A percentile compares a stretch with the other conserved stretches of the same genome.
Evolutionary conservation across 35 echinoderm and acorn worm genomes (phyloP).

Genomic region (Holothuria glaberrima): DNA sequence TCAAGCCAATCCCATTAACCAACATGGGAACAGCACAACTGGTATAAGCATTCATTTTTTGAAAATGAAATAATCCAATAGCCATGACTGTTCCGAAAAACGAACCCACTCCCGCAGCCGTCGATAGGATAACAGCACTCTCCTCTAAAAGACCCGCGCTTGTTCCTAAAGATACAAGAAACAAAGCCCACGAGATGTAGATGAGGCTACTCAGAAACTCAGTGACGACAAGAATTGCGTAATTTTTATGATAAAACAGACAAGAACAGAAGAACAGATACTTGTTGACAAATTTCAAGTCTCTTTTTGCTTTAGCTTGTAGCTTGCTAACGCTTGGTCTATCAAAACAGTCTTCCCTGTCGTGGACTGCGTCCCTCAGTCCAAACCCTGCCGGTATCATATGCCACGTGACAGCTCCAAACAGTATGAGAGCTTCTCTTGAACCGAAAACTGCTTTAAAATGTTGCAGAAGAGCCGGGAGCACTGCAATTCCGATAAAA

Average conservation of each 20-base stretch:
- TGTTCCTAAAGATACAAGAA: background rate
- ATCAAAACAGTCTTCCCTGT: no score
- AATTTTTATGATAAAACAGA: background rate
- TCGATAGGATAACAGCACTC: background rate
- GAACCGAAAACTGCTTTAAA: background rate
- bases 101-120: background rate
- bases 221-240: background rate
- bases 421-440: background rate
- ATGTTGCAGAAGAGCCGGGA: background rate
- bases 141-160: background rate
- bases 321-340: no score
- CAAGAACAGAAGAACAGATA: background rate
- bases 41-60: no score
- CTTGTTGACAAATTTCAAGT: no score
- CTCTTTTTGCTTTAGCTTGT: no score
- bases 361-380: background rate
- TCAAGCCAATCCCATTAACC: no score
- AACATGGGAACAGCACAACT: no score
- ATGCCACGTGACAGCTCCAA: background rate
- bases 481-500: background rate
- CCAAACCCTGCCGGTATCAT: background rate
- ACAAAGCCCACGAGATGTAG: background rate
- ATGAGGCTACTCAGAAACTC: background rate
- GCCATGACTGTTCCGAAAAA: background rate
- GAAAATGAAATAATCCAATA: background rate